Percentiles rank a stretch among this genome's conserved stretches.
Evolutionary conservation across 2,888 invertebrate species (phyloP).

Genomic region (Nomada ruficornis): DNA sequence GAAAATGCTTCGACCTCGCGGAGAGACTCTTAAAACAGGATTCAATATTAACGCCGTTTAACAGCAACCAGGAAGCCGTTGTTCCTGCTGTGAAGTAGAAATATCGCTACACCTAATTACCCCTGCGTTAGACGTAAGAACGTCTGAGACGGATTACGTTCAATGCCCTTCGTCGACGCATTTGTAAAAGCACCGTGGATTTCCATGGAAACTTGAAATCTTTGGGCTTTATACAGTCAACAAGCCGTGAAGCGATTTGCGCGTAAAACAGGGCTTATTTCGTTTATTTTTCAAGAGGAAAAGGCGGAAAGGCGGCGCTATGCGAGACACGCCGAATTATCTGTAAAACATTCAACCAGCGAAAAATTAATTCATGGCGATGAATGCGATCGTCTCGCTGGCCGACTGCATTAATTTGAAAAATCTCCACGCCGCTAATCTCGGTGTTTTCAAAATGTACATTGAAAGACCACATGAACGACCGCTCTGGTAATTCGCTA

Average conservation of each 20-base stretch:
- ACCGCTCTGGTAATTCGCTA: background rate
- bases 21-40: constrained; percentile 3
- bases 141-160: constrained; percentile 9
- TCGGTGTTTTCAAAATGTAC: background rate
- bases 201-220: background rate
- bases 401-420: background rate
- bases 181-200: background rate
- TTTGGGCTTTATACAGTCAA: background rate
- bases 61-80: background rate
- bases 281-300: background rate
- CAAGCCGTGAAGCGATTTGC: background rate
- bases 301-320: background rate
- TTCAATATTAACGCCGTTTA: constrained; percentile 31
- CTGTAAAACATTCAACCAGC: background rate
- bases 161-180: background rate
- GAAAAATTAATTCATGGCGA: constrained; percentile 3
- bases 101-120: constrained; percentile 1
- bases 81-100: background rate
- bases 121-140: background rate
- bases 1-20: background rate
- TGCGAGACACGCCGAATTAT: background rate
- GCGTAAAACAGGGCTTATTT: background rate
- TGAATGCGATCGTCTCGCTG: background rate
- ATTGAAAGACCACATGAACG: background rate
- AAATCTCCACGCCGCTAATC: background rate